phyloP scores from a whole-genome alignment of 2,888 invertebrate genomes.

The Eudasyphora cyanicolor region DNA sequence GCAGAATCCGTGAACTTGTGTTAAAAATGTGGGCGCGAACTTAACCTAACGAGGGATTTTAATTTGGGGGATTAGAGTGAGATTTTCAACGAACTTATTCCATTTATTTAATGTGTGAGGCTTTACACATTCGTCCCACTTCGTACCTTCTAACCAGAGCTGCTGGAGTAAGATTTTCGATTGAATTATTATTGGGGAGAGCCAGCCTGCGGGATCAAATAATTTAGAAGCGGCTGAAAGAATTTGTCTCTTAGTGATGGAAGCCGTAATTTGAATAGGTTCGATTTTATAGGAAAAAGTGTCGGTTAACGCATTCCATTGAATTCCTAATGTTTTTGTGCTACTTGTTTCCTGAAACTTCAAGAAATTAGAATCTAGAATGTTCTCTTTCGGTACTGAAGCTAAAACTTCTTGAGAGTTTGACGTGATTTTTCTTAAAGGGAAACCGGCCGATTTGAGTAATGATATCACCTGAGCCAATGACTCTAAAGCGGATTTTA shows the following conservation, averaged over 20 bases:
- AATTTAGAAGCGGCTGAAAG: not conserved
- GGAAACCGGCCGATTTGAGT: too few species aligned
- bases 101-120: not conserved
- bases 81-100: not conserved
- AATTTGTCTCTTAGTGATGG: not conserved
- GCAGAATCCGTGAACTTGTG: not conserved
- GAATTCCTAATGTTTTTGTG: too few species aligned
- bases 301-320: not conserved
- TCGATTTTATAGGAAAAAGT: not conserved
- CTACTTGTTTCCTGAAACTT: too few species aligned
- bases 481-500: too few species aligned
- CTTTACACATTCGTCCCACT: not conserved
- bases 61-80: not conserved
- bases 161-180: not conserved
- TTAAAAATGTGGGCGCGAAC: not conserved
- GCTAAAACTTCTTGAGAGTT: too few species aligned
- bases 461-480: too few species aligned
- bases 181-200: not conserved
- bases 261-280: not conserved
- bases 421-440: too few species aligned
- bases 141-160: not conserved
- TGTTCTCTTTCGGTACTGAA: too few species aligned
- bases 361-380: too few species aligned
- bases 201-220: not conserved
- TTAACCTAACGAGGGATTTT: not conserved